Conservation (phyloP, 2,888 invertebrate genomes). For the Mimumesa dahlbomi region DNA sequence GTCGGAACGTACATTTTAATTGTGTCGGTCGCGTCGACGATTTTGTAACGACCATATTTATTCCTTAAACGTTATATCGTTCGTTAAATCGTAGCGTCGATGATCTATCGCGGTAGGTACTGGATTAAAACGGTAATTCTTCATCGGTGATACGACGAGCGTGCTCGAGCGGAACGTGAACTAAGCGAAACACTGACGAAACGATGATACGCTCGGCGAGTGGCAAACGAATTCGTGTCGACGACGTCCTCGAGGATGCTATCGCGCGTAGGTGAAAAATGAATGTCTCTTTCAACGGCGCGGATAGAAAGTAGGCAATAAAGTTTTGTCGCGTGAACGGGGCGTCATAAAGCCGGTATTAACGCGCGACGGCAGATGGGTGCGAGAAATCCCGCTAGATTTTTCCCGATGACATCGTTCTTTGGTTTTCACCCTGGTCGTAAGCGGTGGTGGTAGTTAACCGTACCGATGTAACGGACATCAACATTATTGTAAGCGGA, state of each 20-base stretch:
- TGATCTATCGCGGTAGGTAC: too few relatives aligned
- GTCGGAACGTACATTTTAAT: neutral
- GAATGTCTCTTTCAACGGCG: conserved; percentile 1
- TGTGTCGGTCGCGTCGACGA: neutral
- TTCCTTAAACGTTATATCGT: too few relatives aligned
- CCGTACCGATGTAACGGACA: conserved; percentile 21
- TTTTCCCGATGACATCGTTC: too few relatives aligned
- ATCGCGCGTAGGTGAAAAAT: too few relatives aligned
- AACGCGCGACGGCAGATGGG: conserved; percentile 23
- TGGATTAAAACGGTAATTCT: too few relatives aligned
- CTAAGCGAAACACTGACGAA: too few relatives aligned
- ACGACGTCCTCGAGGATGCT: too few relatives aligned
- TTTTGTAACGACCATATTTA: neutral
- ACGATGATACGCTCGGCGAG: too few relatives aligned
- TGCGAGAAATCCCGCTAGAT: too few relatives aligned
- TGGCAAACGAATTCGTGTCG: too few relatives aligned
- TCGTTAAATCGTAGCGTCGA: neutral
- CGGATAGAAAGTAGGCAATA: conserved; percentile 31
- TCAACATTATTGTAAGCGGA: conserved; percentile 48
- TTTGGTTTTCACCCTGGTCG: neutral
- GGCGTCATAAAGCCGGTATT: conserved; percentile 48
- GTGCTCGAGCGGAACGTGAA: too few relatives aligned
- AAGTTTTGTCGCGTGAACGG: conserved; percentile 43
- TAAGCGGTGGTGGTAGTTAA: neutral
- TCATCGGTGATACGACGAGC: too few relatives aligned